These are phyloP conservation scores for Sebastes matsubarae DNA, from an alignment of 2,797 vertebrate genomes.

Conservation along the genomic window DNA sequence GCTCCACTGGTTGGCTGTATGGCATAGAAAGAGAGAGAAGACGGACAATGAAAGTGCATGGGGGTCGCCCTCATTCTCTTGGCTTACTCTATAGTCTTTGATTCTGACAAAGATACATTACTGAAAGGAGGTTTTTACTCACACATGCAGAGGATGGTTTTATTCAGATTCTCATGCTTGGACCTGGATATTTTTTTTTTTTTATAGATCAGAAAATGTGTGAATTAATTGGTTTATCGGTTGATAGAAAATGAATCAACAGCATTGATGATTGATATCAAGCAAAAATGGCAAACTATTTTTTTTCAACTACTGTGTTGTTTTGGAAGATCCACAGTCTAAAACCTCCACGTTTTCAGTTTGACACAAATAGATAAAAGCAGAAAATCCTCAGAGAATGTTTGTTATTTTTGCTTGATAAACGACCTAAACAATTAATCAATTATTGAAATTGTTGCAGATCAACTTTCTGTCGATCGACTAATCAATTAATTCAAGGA, in stretches of 20 bases:
- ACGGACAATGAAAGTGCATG: constrained; percentile 7
- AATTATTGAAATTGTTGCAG: not conserved
- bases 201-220: not conserved
- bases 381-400: not conserved
- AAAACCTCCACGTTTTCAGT: not conserved
- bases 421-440: not conserved
- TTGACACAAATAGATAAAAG: not conserved
- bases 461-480: not conserved
- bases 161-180: not conserved
- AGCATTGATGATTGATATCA: not conserved
- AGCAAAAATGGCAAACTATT: not conserved
- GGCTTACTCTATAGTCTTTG: constrained; percentile 8
- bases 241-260: not conserved
- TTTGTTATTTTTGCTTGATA: not conserved
- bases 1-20: constrained; percentile 13
- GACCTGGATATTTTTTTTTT: not conserved
- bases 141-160: not conserved
- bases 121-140: not conserved
- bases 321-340: not conserved
- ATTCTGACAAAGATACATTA: constrained; percentile 1
- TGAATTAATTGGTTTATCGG: not conserved
- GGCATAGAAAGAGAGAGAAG: constrained; percentile 6
- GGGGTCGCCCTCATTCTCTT: constrained; percentile 8
- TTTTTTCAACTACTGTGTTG: not conserved
- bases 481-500: not conserved